These are phyloP conservation scores for Sminthurides bifidus DNA, from an alignment of 1,140 invertebrate species.

Conservation along the genomic window DNA sequence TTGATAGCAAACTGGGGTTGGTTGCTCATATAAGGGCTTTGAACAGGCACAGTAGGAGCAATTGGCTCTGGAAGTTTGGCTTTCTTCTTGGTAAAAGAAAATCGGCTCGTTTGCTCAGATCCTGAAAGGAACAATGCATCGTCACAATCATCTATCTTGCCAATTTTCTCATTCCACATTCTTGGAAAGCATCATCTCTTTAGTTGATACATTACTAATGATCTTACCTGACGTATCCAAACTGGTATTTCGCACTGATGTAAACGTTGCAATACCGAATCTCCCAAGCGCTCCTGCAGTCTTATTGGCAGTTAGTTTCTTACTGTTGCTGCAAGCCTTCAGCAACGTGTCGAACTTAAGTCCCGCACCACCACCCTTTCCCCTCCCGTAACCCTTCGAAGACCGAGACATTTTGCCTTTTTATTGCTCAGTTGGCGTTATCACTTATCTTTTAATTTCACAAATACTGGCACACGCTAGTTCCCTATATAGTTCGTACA, in stretches of 20 bases:
- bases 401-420: constrained; percentile 18
- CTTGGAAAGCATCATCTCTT: neutral
- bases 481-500: neutral
- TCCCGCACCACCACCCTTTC: constrained; percentile 37
- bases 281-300: constrained; percentile 79
- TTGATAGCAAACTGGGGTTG: constrained; percentile 35
- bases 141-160: neutral
- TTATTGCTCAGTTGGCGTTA: no score
- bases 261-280: constrained; percentile 88
- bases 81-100: constrained; percentile 15
- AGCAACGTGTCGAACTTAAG: constrained; percentile 58
- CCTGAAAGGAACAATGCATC: neutral
- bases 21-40: neutral
- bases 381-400: constrained; percentile 15
- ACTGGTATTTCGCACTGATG: constrained; percentile 63
- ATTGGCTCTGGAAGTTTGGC: constrained; percentile 8
- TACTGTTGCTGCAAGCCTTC: constrained; percentile 48
- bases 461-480: neutral
- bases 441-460: no score
- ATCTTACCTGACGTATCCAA: constrained; percentile 3
- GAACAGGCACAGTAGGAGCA: neutral
- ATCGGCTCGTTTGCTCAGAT: constrained; percentile 13
- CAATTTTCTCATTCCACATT: neutral
- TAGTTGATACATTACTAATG: neutral
- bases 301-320: constrained; percentile 70